Conservation (phyloP, 2,888 invertebrate species). For the Priocnemis perturbator region DNA sequence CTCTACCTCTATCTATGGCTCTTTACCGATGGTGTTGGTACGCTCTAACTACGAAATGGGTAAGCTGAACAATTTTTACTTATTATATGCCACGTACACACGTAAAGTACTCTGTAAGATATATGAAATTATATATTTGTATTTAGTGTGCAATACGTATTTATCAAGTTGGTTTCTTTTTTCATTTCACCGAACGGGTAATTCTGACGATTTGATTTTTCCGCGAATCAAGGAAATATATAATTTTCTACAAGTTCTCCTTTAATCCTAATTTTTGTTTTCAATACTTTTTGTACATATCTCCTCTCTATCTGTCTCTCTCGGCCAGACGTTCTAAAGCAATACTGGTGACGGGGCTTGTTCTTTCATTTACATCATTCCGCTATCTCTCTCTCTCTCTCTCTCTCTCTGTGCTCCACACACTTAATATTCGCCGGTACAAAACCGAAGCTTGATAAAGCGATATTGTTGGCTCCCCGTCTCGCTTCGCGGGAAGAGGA, state of each 20-base stretch:
- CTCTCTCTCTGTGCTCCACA: too few species aligned
- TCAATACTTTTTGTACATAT: neutral
- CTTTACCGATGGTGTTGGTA: constrained; percentile 41
- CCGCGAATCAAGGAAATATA: neutral
- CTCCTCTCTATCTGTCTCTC: neutral
- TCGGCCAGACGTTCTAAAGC: neutral
- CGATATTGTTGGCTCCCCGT: too few species aligned
- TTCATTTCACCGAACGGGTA: constrained; percentile 8
- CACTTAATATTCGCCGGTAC: too few species aligned
- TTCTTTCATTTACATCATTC: neutral
- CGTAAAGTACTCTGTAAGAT: constrained; percentile 21
- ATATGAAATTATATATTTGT: constrained; percentile 47
- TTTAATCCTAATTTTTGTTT: constrained; percentile 6
- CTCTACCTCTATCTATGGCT: constrained; percentile 35
- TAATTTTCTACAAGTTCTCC: constrained; percentile 19
- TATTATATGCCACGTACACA: constrained; percentile 37
- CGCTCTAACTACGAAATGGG: constrained; percentile 61
- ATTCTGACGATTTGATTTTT: neutral
- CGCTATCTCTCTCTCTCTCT: too few species aligned
- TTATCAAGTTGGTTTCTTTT: constrained; percentile 35
- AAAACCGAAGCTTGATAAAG: too few species aligned
- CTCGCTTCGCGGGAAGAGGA: too few species aligned
- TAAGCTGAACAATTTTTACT: constrained; percentile 66
- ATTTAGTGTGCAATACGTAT: constrained; percentile 72
- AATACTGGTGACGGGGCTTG: neutral